Conservation (phyloP, 53 echinoderm and acorn worm genomes). For the Antedon mediterranea region DNA sequence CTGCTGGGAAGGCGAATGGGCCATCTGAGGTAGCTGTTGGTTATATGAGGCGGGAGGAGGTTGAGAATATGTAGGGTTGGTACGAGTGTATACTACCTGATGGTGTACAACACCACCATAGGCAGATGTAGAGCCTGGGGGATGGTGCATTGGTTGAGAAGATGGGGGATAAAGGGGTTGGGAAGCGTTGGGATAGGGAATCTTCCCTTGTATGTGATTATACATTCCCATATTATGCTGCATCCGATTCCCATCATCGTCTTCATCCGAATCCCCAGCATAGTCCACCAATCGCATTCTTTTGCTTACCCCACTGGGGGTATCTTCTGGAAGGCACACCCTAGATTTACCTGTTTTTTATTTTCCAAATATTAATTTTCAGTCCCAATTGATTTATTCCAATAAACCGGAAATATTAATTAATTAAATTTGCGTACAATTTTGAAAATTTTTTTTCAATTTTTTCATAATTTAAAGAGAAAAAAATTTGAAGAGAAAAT, state of each 20-base stretch:
- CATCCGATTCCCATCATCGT: conserved; percentile 37
- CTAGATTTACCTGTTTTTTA: conserved; percentile 9
- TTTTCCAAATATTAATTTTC: background rate
- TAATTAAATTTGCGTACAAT: too few relatives aligned
- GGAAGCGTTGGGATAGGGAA: conserved; percentile 10
- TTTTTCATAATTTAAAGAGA: background rate
- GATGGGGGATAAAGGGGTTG: background rate
- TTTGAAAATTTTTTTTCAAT: background rate
- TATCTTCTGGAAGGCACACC: conserved; percentile 25
- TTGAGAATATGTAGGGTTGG: background rate
- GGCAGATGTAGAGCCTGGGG: conserved; percentile 6
- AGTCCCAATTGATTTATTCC: too few relatives aligned
- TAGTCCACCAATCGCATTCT: conserved; percentile 62
- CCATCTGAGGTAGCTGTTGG: background rate
- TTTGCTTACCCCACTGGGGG: conserved; percentile 21
- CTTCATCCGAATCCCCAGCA: conserved; percentile 51
- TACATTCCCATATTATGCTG: conserved; percentile 1
- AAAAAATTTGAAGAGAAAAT: conserved; percentile 1
- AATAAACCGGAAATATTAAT: too few relatives aligned
- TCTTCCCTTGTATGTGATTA: conserved; percentile 7
- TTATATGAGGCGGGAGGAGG: background rate
- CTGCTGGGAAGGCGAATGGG: background rate
- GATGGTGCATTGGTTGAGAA: conserved; percentile 8
- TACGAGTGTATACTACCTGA: background rate
- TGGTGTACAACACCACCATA: background rate